These are phyloP conservation scores for Micromys minutus DNA, from an alignment of 2,113 vertebrate genomes.

Conservation along the genomic window DNA sequence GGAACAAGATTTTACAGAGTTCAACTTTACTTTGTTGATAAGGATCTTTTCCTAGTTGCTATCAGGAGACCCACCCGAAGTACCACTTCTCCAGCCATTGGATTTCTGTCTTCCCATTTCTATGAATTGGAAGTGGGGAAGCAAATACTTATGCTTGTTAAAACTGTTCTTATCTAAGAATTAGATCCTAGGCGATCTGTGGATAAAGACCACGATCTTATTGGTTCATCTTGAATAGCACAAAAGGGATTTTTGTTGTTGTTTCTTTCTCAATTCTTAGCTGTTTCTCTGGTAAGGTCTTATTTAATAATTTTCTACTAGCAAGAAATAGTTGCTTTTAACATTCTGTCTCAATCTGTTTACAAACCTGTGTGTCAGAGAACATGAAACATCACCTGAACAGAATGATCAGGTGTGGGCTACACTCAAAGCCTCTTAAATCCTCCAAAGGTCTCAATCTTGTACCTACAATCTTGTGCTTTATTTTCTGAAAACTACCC, in stretches of 20 bases:
- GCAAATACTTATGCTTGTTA: neutral
- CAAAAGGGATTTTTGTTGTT: neutral
- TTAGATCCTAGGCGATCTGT: neutral
- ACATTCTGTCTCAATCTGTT: slow-evolving; percentile 13
- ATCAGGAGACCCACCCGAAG: neutral
- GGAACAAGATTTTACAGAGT: neutral
- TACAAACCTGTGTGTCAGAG: neutral
- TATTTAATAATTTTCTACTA: neutral
- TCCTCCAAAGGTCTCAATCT: neutral
- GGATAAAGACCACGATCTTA: neutral
- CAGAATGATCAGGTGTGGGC: neutral
- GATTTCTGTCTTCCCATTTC: neutral
- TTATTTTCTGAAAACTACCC: neutral
- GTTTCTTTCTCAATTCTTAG: neutral
- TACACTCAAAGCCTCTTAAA: neutral
- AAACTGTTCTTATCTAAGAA: neutral
- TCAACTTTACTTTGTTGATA: neutral
- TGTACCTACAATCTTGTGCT: neutral
- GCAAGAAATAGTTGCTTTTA: neutral
- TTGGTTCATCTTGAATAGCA: neutral
- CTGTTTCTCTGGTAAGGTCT: slow-evolving; percentile 12
- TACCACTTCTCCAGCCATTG: neutral
- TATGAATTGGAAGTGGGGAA: neutral
- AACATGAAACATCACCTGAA: neutral
- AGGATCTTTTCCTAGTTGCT: neutral